These are phyloP conservation scores for Hemiprocne comata DNA, from an alignment of 2,113 vertebrate genomes.

Conservation along the genomic window DNA sequence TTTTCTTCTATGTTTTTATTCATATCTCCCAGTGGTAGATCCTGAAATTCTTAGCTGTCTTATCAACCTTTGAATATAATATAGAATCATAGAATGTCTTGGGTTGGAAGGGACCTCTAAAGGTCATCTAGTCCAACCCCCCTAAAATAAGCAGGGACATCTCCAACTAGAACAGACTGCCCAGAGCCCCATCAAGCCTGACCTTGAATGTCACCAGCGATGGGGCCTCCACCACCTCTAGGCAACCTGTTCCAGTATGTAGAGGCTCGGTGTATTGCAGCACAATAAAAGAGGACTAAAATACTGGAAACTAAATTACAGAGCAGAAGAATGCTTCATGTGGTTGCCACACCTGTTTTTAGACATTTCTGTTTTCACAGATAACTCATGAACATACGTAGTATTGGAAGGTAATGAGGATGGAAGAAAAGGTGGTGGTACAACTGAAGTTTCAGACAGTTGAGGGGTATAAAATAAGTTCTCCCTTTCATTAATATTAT, in stretches of 20 bases:
- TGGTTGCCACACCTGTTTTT: neutral
- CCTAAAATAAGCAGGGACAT: no score
- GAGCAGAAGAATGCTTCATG: neutral
- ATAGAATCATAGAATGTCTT: no score
- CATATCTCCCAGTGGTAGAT: neutral
- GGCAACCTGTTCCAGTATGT: neutral
- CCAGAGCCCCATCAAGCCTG: no score
- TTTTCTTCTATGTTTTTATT: neutral
- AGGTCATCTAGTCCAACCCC: no score
- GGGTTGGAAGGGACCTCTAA: no score
- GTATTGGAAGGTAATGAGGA: neutral
- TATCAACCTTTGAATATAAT: neutral
- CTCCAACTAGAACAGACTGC: no score
- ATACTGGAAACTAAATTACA: neutral
- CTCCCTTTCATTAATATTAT: neutral
- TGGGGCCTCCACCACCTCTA: no score
- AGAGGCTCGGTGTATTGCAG: neutral
- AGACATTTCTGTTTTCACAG: neutral
- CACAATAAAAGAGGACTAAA: neutral
- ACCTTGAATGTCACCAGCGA: no score
- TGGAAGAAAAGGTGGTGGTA: neutral
- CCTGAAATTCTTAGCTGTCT: neutral
- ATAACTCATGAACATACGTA: neutral
- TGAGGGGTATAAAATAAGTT: neutral
- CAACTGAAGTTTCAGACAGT: neutral